phyloP scores from a whole-genome alignment of 2,888 invertebrate genomes.

The Drosophila bunnanda region DNA sequence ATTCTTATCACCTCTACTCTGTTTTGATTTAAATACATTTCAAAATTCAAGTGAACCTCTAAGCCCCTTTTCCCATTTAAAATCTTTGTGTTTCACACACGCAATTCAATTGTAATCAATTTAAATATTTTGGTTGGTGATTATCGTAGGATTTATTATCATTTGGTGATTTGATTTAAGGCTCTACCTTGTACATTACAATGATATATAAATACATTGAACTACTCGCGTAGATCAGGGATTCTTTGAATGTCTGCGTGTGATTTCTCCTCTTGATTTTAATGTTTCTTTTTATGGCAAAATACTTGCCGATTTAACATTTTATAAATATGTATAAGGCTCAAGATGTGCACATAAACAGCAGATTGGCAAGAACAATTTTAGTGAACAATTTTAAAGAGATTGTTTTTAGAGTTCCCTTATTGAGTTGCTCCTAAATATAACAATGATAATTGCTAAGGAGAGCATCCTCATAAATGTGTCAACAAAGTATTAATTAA shows the following conservation, averaged over 20 bases:
- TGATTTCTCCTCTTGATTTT: slow-evolving; percentile 1
- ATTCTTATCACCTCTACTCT: no score
- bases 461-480: background rate
- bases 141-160: slow-evolving; percentile 67
- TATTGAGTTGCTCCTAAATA: background rate
- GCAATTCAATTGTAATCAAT: background rate
- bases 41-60: background rate
- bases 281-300: slow-evolving; percentile 8
- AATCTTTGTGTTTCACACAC: no score
- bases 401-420: background rate
- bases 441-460: background rate
- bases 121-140: slow-evolving; percentile 5
- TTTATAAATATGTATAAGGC: slow-evolving; percentile 23
- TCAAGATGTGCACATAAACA: slow-evolving; percentile 8
- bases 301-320: slow-evolving; percentile 25
- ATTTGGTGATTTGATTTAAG: slow-evolving; percentile 79
- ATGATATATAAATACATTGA: slow-evolving; percentile 40
- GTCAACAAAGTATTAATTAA: background rate
- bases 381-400: slow-evolving; percentile 15
- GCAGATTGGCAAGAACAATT: slow-evolving; percentile 28
- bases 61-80: background rate
- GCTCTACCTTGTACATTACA: slow-evolving; percentile 70
- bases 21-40: no score
- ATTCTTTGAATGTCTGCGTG: slow-evolving; percentile 13
- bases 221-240: slow-evolving; percentile 38